Evolutionary conservation across 2,888 invertebrate species (phyloP), one percentile per base, ranked within the genome.

Genomic region (Pandemis cinnamomeana): DNA sequence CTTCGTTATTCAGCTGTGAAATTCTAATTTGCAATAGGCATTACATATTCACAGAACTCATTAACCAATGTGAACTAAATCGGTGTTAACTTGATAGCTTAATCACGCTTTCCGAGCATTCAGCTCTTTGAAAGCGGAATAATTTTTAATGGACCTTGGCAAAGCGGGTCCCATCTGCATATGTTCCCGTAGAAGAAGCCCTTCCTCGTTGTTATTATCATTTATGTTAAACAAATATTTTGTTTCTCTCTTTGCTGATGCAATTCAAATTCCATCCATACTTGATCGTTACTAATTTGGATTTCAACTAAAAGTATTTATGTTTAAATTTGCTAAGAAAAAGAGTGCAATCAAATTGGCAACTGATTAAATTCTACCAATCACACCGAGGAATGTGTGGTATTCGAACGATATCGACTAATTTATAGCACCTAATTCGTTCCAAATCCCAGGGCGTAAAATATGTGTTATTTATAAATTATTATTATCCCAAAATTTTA

Each of bases 281-380:
- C 27, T 36, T 27, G n/a, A 44, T 51, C 13, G 51, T n/a, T n/a
- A 44, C 44, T 44, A 44, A 44, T 1, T 48, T 48, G 11, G n/a
- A 51, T 51, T 51, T n/a, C 51, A n/a, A 51, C n/a, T 51, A n/a
- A 10, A 51, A 51, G 51, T n/a, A n/a, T 51, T 51, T 51, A 10
- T 10, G 48, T 48, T 10, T 48, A 7, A n/a, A 51, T 51, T n/a
- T n/a, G 51, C 51, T n/a, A n/a, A n/a, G n/a, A n/a, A n/a, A 7
- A 5, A n/a, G 51, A 5, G 15, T 7, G n/a, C 51, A n/a, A n/a
- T 53, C 15, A 53, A 53, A 53, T 53, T 53, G 51, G 51, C 51
- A n/a, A 53, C 51, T 53, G 51, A 53, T 53, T 53, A 53, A 53
- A 15, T 53, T 53, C 51, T 53, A 53, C n/a, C 51, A 53, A 53